A percentile compares a stretch with the other conserved stretches of the same genome.
Conservation (phyloP, 2,888 invertebrate genomes). For the Molorchus minor region DNA sequence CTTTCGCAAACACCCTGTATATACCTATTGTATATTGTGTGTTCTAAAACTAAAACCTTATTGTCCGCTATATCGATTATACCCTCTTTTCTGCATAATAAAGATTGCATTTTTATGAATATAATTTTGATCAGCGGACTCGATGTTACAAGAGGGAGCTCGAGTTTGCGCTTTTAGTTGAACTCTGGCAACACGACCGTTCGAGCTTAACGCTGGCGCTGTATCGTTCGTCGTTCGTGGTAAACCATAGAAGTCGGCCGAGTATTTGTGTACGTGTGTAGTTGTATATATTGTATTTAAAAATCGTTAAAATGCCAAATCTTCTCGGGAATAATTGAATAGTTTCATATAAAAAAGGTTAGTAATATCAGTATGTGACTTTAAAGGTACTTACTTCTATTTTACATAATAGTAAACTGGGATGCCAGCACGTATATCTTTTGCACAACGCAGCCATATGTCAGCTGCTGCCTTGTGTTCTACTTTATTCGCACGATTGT, state of each 20-base stretch:
- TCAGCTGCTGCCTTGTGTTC: constrained; percentile 46
- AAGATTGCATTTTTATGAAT: too few relatives aligned
- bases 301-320: constrained; percentile 26
- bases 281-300: constrained; percentile 19
- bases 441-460: constrained; percentile 53
- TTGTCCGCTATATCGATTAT: too few relatives aligned
- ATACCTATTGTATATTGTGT: too few relatives aligned
- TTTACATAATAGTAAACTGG: too few relatives aligned
- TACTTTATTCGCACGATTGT: constrained; percentile 26
- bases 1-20: too few relatives aligned
- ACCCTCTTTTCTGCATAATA: too few relatives aligned
- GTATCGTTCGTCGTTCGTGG: constrained; percentile 4
- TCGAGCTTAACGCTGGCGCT: constrained; percentile 23
- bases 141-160: constrained; percentile 5
- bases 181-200: constrained; percentile 27
- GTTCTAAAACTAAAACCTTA: too few relatives aligned
- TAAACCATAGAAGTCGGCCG: constrained; percentile 32
- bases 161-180: constrained; percentile 28
- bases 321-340: constrained; percentile 21
- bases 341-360: constrained; percentile 24
- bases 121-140: too few relatives aligned
- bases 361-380: constrained; percentile 21
- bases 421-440: too few relatives aligned
- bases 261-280: constrained; percentile 33
- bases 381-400: background rate